Conservation (phyloP, 2,113 vertebrate species). For the Coreoperca whiteheadi region DNA sequence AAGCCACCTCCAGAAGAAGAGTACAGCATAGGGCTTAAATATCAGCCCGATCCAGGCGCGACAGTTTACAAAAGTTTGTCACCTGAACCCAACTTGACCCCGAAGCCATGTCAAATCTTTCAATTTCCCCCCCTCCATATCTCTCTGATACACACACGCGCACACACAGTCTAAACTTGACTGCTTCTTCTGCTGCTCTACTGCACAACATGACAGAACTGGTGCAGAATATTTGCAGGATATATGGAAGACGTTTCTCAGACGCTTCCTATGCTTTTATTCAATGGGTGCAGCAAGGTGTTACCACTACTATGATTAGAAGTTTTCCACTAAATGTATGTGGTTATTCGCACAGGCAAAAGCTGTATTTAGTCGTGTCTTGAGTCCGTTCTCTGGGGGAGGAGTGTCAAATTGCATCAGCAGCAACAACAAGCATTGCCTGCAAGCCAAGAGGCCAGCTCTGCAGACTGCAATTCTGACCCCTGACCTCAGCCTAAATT, state of each 20-base stretch:
- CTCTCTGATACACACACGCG: neutral
- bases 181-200: neutral
- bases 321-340: constrained; percentile 14
- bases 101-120: constrained; percentile 25
- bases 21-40: neutral
- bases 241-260: neutral
- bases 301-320: constrained; percentile 20
- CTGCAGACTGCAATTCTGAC: constrained; percentile 42
- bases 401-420: constrained; percentile 57
- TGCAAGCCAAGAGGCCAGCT: constrained; percentile 20
- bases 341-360: constrained; percentile 26
- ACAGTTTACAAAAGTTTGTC: constrained; percentile 32
- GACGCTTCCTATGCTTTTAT: neutral
- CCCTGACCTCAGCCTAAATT: constrained; percentile 33
- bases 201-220: constrained; percentile 15
- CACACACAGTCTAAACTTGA: neutral
- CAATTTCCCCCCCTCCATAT: constrained; percentile 11
- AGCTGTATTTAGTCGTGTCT: constrained; percentile 51
- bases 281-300: neutral
- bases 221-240: neutral
- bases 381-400: constrained; percentile 31
- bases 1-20: constrained; percentile 13
- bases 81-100: constrained; percentile 42
- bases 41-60: constrained; percentile 13
- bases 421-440: constrained; percentile 41